phyloP scores from a whole-genome alignment of 2,888 invertebrate genomes.

The Leptogaster cylindrica region DNA sequence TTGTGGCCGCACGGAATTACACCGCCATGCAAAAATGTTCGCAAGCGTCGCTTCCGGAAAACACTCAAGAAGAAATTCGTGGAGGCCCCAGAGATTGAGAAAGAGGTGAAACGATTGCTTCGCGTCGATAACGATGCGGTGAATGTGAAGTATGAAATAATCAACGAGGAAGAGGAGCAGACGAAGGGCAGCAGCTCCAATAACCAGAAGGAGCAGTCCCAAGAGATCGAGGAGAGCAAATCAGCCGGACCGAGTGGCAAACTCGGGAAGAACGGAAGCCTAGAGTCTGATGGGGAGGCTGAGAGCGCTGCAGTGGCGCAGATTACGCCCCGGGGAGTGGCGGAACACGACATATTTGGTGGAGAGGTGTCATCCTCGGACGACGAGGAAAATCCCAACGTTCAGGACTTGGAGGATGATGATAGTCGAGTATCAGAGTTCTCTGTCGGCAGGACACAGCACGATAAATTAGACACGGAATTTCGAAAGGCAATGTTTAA shows the following conservation, averaged over 20 bases:
- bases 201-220: slow-evolving; percentile 38
- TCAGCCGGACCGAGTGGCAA: slow-evolving; percentile 17
- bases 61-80: slow-evolving; percentile 96
- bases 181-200: slow-evolving; percentile 45
- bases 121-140: slow-evolving; percentile 92
- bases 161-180: slow-evolving; percentile 83
- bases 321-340: slow-evolving; percentile 61
- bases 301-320: slow-evolving; percentile 53
- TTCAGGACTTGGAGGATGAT: slow-evolving; percentile 78
- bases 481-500: slow-evolving; percentile 59
- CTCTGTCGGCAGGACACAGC: slow-evolving; percentile 56
- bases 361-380: slow-evolving; percentile 91
- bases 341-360: slow-evolving; percentile 88
- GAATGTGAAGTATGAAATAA: slow-evolving; percentile 85
- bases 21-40: slow-evolving; percentile 93
- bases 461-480: slow-evolving; percentile 55
- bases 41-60: slow-evolving; percentile 90
- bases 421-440: slow-evolving; percentile 78
- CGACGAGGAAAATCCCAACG: slow-evolving; percentile 72
- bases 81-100: slow-evolving; percentile 97
- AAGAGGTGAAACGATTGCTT: slow-evolving; percentile 92
- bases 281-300: slow-evolving; percentile 57
- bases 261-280: slow-evolving; percentile 49
- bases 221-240: slow-evolving; percentile 61
- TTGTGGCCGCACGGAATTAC: slow-evolving; percentile 95